Evolutionary conservation across 1,140 invertebrate genomes (phyloP), one percentile per base, ranked within the genome.

Genomic region (Eurosta solidaginis): DNA sequence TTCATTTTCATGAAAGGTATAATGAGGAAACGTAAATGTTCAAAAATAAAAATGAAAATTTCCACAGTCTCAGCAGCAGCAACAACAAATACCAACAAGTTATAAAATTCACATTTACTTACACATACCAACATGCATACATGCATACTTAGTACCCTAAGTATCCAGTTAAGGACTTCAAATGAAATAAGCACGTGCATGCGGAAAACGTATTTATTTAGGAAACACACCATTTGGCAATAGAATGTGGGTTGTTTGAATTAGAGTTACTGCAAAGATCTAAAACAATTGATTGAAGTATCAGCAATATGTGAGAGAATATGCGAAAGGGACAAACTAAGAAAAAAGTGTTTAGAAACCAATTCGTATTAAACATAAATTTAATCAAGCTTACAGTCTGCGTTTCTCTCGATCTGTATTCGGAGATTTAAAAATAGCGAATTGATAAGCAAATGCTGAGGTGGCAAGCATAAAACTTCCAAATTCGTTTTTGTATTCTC

Each of bases 361-460:
- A n/a, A n/a, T n/a, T n/a, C n/a, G n/a, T n/a, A n/a, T n/a, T n/a
- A n/a, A n/a, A n/a, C n/a, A n/a, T n/a, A n/a, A n/a, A n/a, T n/a
- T n/a, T n/a, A n/a, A n/a, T n/a, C n/a, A n/a, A n/a, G n/a, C n/a
- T n/a, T n/a, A n/a, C n/a, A n/a, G n/a, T n/a, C n/a, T n/a, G n/a
- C n/a, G n/a, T n/a, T n/a, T n/a, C n/a, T n/a, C n/a, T n/a, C n/a
- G n/a, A n/a, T n/a, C n/a, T n/a, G 29, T 22, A 3, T 68, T 45
- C 29, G n/a, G 36, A 47, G 75, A 76, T 76, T 52, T 76, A 52
- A 76, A 76, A 76, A 76, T 76, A 14, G 36, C 75, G 40, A 54
- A 76, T 50, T 76, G 75, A 76, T 76, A 76, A 76, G 33, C 75
- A 76, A 76, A 76, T 40, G 75, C 75, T 76, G 75, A 76, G 75